Evolutionary conservation across 1,140 invertebrate species (phyloP), one percentile per base, ranked within the genome.

Genomic region (Bombus pyrosoma): DNA sequence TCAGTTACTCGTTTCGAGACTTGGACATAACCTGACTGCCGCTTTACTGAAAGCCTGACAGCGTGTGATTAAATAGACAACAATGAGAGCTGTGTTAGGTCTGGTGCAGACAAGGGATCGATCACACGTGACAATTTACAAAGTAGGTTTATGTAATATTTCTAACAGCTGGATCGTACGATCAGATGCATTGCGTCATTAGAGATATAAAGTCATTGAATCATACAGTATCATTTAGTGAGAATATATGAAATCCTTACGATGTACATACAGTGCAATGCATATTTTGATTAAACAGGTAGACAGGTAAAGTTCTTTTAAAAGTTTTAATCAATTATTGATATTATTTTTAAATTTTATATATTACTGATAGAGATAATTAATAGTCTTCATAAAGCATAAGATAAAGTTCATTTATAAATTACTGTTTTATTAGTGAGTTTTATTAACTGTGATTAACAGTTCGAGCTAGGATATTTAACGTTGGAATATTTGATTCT

Each of bases 31-130:
- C 75, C 82, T 77, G 91, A 94, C 18, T 53, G 18, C 18, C 18
- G 6, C 47, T 53, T 53, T 53, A 53, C 47, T 22, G 15, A 53
- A 8, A 53, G 88, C 77, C 83, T 86, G 71, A 92, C 94, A 94
- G 92, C 89, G 91, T 89, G 92, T 93, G 93, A 95, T 94, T 94
- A 94, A 94, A 94, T 93, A 57, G 84, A 47, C 92, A 83, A 89
- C 88, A 87, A 81, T 68, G 85, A 53, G 87, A 74, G 43, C 83
- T 88, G 87, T 77, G 62, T 32, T 15, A 66, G n/a, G n/a, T 5
- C 3, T 32, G 6, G 5, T 15, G n/a, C 13, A 32, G 13, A 13
- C 2, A 13, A 64, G n/a, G 18, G 18, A 53, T 53, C 18, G 47
- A 53, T 22, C 18, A 22, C 18, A 22, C 47, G 18, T 22, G 47